A percentile compares a stretch with the other conserved stretches of the same genome.
phyloP scores from a whole-genome alignment of 1,140 invertebrate species.

The Triops longicaudatus region DNA sequence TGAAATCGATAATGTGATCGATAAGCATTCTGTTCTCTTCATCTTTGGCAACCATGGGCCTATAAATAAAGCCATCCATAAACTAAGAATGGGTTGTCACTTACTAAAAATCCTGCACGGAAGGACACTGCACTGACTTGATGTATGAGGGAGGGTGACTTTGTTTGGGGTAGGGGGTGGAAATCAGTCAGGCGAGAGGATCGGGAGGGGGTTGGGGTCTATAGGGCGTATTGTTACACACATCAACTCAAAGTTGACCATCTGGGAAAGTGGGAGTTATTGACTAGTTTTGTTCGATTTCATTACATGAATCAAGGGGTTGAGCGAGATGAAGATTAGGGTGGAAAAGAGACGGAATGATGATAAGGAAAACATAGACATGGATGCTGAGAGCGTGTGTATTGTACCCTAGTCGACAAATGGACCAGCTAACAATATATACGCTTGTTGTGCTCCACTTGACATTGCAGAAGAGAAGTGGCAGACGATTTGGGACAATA shows the following conservation, averaged over 20 bases:
- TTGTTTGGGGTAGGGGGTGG: background rate
- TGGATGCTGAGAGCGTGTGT: background rate
- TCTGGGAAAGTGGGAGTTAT: background rate
- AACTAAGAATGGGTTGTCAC: background rate
- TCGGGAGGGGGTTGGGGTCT: background rate
- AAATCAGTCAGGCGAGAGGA: background rate
- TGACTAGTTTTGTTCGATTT: constrained; percentile 3
- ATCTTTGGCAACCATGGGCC: background rate
- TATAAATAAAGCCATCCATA: background rate
- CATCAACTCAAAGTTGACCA: background rate
- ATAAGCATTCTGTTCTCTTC: background rate
- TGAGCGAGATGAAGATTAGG: background rate
- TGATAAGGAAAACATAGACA: background rate
- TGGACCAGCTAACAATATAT: background rate
- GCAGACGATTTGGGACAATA: background rate
- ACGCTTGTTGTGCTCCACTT: constrained; percentile 6
- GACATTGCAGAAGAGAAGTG: background rate
- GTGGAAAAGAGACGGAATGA: background rate
- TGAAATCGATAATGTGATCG: background rate
- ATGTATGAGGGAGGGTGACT: background rate
- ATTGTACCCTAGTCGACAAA: background rate
- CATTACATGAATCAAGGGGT: background rate
- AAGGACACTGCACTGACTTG: background rate
- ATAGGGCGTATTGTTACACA: background rate
- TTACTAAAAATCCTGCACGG: background rate